Conservation (phyloP, 2,797 vertebrate species). For the Oryzias dopingdopingensis region DNA sequence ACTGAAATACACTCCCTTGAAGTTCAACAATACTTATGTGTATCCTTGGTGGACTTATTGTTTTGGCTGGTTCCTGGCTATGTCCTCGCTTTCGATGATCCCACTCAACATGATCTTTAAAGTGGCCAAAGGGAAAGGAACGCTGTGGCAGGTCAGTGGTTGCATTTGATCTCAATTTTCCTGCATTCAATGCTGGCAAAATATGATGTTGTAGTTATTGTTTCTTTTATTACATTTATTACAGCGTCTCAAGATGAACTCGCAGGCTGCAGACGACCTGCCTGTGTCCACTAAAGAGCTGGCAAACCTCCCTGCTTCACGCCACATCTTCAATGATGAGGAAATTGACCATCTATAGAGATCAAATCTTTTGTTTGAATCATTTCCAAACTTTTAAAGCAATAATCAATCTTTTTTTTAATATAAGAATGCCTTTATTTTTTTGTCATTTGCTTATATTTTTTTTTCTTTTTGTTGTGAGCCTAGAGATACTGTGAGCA, state of each 20-base stretch:
- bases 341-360: conserved; percentile 7
- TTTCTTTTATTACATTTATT: not conserved
- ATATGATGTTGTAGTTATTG: too few relatives aligned
- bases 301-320: conserved; percentile 3
- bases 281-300: conserved; percentile 44
- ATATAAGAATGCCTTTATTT: too few relatives aligned
- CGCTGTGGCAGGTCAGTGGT: conserved; percentile 62
- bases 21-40: conserved; percentile 69
- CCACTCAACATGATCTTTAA: conserved; percentile 64
- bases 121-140: conserved; percentile 56
- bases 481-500: too few relatives aligned
- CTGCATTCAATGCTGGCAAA: too few relatives aligned
- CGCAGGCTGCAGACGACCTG: conserved; percentile 53
- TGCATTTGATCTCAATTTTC: too few relatives aligned
- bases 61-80: conserved; percentile 67
- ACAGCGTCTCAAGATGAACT: conserved; percentile 58
- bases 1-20: conserved; percentile 63
- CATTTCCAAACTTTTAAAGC: too few relatives aligned
- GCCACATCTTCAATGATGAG: conserved; percentile 1
- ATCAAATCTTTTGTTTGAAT: not conserved
- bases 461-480: too few relatives aligned
- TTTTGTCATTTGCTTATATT: too few relatives aligned
- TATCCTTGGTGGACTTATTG: conserved; percentile 73
- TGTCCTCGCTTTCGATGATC: conserved; percentile 61
- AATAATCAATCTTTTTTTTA: too few relatives aligned